These are phyloP conservation scores for Sphinx pinastri DNA, from an alignment of 2,888 invertebrate species.

Conservation along the genomic window DNA sequence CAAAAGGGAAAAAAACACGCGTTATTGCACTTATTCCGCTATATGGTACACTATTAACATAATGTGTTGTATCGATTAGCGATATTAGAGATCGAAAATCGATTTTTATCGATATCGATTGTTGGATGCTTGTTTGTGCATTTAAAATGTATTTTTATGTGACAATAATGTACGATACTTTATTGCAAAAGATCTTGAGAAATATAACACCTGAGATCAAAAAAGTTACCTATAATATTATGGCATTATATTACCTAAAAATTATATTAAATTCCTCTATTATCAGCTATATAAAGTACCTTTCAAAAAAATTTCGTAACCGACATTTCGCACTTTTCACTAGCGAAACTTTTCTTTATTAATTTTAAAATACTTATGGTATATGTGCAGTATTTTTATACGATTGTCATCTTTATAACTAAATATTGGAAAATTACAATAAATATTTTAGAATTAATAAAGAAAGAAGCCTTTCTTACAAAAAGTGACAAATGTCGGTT, in stretches of 20 bases:
- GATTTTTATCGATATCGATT: not conserved
- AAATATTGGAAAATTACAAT: too few relatives aligned
- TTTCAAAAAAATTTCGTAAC: too few relatives aligned
- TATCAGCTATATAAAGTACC: too few relatives aligned
- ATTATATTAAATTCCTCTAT: not conserved
- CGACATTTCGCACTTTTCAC: too few relatives aligned
- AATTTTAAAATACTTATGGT: too few relatives aligned
- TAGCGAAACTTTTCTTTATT: too few relatives aligned
- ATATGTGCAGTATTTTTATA: too few relatives aligned
- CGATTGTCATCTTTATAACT: too few relatives aligned
- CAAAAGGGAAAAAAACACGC: constrained; percentile 77
- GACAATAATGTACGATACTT: not conserved
- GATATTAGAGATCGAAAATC: constrained; percentile 5
- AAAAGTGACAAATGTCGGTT: too few relatives aligned
- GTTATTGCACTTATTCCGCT: constrained; percentile 55
- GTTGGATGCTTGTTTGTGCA: constrained; percentile 11
- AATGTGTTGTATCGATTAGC: not conserved
- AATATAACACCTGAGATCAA: constrained; percentile 7
- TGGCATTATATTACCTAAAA: not conserved
- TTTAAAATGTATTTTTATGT: not conserved
- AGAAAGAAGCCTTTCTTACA: too few relatives aligned
- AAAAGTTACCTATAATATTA: not conserved
- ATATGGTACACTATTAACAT: constrained; percentile 25
- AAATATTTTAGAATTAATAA: too few relatives aligned
- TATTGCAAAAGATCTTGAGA: not conserved